Conservation (phyloP, 2,888 invertebrate species). For the Lepidochitona cinerea region DNA sequence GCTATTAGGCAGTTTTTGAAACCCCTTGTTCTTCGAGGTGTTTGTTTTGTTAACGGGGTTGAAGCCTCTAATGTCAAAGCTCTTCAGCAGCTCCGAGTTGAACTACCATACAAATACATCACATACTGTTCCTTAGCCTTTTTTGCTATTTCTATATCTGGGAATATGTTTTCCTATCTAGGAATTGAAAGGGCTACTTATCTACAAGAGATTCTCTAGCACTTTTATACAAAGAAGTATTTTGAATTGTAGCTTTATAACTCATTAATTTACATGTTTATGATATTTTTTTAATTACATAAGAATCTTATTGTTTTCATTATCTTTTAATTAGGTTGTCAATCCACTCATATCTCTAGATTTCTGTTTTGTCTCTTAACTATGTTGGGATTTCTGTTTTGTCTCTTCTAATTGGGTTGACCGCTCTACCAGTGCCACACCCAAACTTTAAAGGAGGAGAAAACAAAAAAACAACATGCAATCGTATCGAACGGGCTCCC, state of each 20-base stretch:
- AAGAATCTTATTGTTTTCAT: too few species aligned
- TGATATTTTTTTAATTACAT: not conserved
- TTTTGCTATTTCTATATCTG: conserved; percentile 83
- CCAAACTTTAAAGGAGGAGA: too few species aligned
- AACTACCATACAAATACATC: conserved; percentile 87
- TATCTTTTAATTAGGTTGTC: too few species aligned
- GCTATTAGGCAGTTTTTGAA: conserved; percentile 79
- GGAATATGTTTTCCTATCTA: conserved; percentile 82
- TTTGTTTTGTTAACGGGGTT: conserved; percentile 80
- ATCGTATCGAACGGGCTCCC: too few species aligned
- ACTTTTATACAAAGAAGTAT: too few species aligned
- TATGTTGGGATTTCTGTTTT: too few species aligned
- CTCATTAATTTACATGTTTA: not conserved
- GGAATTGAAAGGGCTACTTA: conserved; percentile 86
- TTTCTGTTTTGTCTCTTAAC: too few species aligned
- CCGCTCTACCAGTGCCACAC: too few species aligned
- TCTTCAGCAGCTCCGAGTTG: conserved; percentile 76
- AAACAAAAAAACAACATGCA: too few species aligned
- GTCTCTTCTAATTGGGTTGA: too few species aligned
- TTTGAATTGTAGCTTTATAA: not conserved
- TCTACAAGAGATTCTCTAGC: conserved; percentile 81
- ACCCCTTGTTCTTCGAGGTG: conserved; percentile 78
- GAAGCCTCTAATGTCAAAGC: conserved; percentile 77
- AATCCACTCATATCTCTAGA: too few species aligned
- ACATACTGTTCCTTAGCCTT: conserved; percentile 86